Evolutionary conservation across 2,888 invertebrate genomes (phyloP).

Genomic region (Oligia latruncula): DNA sequence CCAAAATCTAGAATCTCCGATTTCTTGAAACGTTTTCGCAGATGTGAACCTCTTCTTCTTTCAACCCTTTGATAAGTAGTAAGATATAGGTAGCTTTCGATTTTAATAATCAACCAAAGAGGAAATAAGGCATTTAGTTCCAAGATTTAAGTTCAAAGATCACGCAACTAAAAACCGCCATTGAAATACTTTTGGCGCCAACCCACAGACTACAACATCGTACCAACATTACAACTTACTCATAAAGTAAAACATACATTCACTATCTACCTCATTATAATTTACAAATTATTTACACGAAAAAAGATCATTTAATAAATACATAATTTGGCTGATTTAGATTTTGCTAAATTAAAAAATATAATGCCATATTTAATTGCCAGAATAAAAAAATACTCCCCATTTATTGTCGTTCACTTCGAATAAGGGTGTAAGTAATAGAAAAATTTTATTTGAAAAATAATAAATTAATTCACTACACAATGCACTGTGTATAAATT

Average conservation of each 20-base stretch:
- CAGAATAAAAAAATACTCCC: slow-evolving; percentile 63
- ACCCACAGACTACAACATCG: slow-evolving; percentile 63
- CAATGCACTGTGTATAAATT: slow-evolving; percentile 72
- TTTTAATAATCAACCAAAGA: slow-evolving; percentile 24
- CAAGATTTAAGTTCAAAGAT: slow-evolving; percentile 31
- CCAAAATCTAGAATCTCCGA: slow-evolving; percentile 52
- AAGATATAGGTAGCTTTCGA: background rate
- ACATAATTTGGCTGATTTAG: slow-evolving; percentile 83
- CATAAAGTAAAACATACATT: slow-evolving; percentile 79
- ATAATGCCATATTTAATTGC: slow-evolving; percentile 65
- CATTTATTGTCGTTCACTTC: slow-evolving; percentile 83
- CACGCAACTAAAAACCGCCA: slow-evolving; percentile 5
- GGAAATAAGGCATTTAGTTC: slow-evolving; percentile 45
- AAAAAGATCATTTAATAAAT: slow-evolving; percentile 84
- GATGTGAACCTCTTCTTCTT: background rate
- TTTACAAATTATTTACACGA: slow-evolving; percentile 87
- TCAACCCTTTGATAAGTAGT: background rate
- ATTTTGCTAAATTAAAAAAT: slow-evolving; percentile 65
- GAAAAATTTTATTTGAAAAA: slow-evolving; percentile 54
- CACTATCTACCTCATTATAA: slow-evolving; percentile 85
- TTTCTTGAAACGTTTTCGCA: background rate
- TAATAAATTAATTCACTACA: slow-evolving; percentile 78
- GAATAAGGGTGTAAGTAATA: slow-evolving; percentile 65
- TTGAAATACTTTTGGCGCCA: slow-evolving; percentile 56
- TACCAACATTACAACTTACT: slow-evolving; percentile 67